Evolutionary conservation across 2,113 vertebrate genomes (phyloP), one percentile per base, ranked within the genome.

Genomic region (Caranx melampygus): DNA sequence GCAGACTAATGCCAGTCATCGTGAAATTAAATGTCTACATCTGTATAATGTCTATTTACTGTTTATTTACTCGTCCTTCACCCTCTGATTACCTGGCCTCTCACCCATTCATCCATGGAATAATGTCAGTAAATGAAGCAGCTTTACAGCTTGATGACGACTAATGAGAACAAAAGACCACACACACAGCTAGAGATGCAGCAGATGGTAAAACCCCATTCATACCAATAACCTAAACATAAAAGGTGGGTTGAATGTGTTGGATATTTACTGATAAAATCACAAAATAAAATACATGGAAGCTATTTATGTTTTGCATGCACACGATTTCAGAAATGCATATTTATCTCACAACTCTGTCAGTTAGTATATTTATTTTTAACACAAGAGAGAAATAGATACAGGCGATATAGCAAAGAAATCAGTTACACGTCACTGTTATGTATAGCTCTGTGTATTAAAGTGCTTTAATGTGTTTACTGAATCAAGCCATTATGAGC

Each of bases 381-480:
- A 72, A 13, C 55, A 47, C 60, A 55, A 60, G 52, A 57, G 54
- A 26, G 64, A 47, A 81, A 66, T 69, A 78, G 64, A 59, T 61
- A 69, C 34, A 75, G 3, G 21, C 12, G 10, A 42, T 52, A 20
- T 11, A 35, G 33, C 18, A 31, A 66, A 69, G 55, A 20, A 82
- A 64, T 51, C 18, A 3, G 42, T 13, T 65, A 55, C 31, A 20
- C 49, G 37, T 51, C n/a, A 61, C 35, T 13, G 16, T 72, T 34
- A 57, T 21, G 5, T 42, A 51, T 21, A 33, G 34, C 15, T 49
- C 4, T 66, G 16, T 61, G 42, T 73, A 20, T 65, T 85, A 47
- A 83, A 79, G 78, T 45, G 52, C 26, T 81, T 82, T 75, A 80
- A 81, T 85, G 44, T 51, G 67, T 80, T 85, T 69, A 58, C 44